Base-by-base conservation (phyloP, 2,113 vertebrate genomes). In the Austrofundulus limnaeus region DNA sequence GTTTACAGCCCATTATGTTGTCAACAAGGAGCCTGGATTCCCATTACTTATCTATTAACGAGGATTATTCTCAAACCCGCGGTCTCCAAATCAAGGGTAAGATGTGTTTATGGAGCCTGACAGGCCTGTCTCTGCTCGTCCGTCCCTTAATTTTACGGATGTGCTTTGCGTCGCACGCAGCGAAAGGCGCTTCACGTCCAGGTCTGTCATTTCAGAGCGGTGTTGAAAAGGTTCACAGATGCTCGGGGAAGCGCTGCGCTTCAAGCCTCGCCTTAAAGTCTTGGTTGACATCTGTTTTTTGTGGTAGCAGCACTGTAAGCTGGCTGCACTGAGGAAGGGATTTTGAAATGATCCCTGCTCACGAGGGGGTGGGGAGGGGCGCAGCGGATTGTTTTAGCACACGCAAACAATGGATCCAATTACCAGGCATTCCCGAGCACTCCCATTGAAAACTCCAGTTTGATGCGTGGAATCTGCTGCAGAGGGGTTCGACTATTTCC, bases 241-340 rank as follows among this genome's bases (percentile, higher is more conserved):
- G 55, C 52, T 48, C 28, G 19, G 60, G 23, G 55, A 65, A 12
- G n/a, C n/a, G n/a, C n/a, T n/a, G n/a, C n/a, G n/a, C n/a, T n/a
- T n/a, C n/a, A n/a, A n/a, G n/a, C n/a, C n/a, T n/a, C n/a, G n/a
- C n/a, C n/a, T n/a, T n/a, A n/a, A n/a, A 66, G 66, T 75, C 72
- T 48, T 63, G 14, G 70, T 66, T 67, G 74, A 86, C 85, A 72
- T 85, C 79, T 81, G 83, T 82, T 86, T 86, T 75, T n/a, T 76
- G 65, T 61, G 78, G 63, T 56, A 58, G 73, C 70, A 58, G 54
- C 73, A 21, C 58, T 53, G 63, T 61, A 71, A 68, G 65, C 67
- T 55, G 72, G 46, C 72, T 42, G 53, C 64, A 64, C 62, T 37
- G 68, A 66, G 69, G 65, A 76, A 79, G 72, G 72, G 73, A 70